These are phyloP conservation scores for Pseudomyrmex dendroicus DNA, from an alignment of 1,140 invertebrate species.

Conservation along the genomic window DNA sequence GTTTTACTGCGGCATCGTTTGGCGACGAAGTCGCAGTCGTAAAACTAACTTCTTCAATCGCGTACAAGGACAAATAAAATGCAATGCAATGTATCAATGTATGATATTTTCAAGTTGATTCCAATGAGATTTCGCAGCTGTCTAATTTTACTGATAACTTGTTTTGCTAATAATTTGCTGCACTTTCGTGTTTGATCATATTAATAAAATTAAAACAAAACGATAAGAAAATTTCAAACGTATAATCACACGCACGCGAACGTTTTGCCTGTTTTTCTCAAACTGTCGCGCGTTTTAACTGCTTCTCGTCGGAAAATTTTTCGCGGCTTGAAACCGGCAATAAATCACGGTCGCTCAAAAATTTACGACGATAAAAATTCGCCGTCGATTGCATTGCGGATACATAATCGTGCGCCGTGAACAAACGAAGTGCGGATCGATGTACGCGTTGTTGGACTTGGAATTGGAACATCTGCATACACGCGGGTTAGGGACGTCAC, in stretches of 20 bases:
- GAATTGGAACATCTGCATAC: slow-evolving; percentile 32
- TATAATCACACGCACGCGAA: no score
- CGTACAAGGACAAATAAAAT: slow-evolving; percentile 1
- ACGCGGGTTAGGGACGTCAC: slow-evolving; percentile 21
- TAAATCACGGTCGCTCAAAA: neutral
- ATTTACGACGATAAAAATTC: slow-evolving; percentile 24
- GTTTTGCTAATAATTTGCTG: no score
- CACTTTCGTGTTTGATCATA: no score
- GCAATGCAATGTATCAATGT: neutral
- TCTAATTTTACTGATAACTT: neutral
- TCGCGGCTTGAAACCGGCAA: neutral
- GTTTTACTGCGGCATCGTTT: slow-evolving; percentile 29
- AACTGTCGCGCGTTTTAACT: no score
- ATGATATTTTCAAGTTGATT: neutral
- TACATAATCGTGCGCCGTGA: slow-evolving; percentile 27
- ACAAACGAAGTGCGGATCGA: slow-evolving; percentile 24
- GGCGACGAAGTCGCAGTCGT: neutral
- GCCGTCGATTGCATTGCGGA: slow-evolving; percentile 26
- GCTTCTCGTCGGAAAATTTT: no score
- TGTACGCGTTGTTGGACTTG: slow-evolving; percentile 8
- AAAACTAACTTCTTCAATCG: slow-evolving; percentile 39
- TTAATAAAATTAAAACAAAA: no score
- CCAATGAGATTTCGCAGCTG: neutral
- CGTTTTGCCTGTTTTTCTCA: no score
- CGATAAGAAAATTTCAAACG: no score